These are phyloP conservation scores for Tylochromis polylepis DNA, from an alignment of 2,113 vertebrate species.

Conservation along the genomic window DNA sequence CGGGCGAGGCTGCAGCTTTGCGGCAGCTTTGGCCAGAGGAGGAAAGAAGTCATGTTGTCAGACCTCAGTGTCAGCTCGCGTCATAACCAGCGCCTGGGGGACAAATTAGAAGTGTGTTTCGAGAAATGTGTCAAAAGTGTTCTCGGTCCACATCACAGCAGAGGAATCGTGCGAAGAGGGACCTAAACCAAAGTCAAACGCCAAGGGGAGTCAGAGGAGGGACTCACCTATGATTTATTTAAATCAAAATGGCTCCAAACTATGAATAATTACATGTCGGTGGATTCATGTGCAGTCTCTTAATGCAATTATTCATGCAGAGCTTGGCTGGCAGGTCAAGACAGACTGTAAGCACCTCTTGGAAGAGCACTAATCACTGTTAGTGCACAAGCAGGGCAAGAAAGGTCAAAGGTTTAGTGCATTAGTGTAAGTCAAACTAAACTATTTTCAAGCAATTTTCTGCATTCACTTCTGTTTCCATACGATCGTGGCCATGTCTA, in stretches of 20 bases:
- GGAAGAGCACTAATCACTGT: not conserved
- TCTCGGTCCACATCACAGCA: conserved; percentile 70
- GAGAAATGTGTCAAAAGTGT: conserved; percentile 73
- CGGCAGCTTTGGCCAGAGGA: conserved; percentile 66
- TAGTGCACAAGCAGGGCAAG: not conserved
- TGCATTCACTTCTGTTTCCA: not conserved
- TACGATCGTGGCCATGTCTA: not conserved
- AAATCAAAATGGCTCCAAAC: conserved; percentile 17
- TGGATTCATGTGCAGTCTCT: not conserved
- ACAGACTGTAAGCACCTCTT: conserved; percentile 7
- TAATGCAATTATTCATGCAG: conserved; percentile 5
- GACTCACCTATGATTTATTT: conserved; percentile 60
- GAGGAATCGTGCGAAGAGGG: conserved; percentile 37
- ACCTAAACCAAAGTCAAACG: conserved; percentile 64
- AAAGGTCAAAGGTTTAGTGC: conserved; percentile 12
- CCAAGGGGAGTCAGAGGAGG: conserved; percentile 32
- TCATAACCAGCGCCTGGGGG: conserved; percentile 62
- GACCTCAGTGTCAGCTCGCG: conserved; percentile 72
- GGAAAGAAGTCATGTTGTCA: conserved; percentile 70
- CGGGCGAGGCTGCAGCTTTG: conserved; percentile 49
- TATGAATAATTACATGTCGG: conserved; percentile 20
- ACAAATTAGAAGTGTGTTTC: conserved; percentile 70
- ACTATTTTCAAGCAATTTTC: not conserved
- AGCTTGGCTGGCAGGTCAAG: not conserved
- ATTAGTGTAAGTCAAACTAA: not conserved